Evolutionary conservation across 64 coral and sea anemone genomes (phyloP).

Genomic region (Orbicella faveolata): DNA sequence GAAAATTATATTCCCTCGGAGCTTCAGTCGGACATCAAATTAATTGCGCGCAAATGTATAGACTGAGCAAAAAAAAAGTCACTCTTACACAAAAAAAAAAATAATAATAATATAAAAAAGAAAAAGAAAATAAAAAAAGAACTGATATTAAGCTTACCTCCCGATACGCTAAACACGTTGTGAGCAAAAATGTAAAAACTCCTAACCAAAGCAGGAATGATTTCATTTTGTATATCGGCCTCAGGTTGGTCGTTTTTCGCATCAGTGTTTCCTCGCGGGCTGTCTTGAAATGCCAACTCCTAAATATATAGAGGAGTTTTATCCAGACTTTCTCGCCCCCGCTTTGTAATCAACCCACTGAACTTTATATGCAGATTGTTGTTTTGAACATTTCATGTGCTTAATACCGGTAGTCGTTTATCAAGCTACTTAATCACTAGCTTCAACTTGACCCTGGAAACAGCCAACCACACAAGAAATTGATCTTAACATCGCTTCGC

Average conservation of each 20-base stretch:
- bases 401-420: conserved; percentile 10
- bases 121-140: background rate
- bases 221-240: background rate
- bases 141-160: background rate
- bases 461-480: background rate
- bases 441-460: background rate
- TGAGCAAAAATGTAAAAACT: background rate
- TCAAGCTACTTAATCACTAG: background rate
- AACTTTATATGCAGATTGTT: background rate
- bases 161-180: background rate
- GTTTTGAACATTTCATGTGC: background rate
- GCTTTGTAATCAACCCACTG: background rate
- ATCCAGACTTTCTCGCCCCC: background rate
- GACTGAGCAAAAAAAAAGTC: background rate
- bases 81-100: background rate
- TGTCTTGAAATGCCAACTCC: no score
- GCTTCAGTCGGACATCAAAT: no score
- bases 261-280: background rate
- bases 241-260: background rate
- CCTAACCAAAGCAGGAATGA: background rate
- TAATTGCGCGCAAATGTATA: background rate
- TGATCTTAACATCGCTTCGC: background rate
- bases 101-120: background rate
- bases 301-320: background rate
- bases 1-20: no score